Base-by-base conservation (phyloP, 2,888 invertebrate species). In the Drosophila subquinaria region DNA sequence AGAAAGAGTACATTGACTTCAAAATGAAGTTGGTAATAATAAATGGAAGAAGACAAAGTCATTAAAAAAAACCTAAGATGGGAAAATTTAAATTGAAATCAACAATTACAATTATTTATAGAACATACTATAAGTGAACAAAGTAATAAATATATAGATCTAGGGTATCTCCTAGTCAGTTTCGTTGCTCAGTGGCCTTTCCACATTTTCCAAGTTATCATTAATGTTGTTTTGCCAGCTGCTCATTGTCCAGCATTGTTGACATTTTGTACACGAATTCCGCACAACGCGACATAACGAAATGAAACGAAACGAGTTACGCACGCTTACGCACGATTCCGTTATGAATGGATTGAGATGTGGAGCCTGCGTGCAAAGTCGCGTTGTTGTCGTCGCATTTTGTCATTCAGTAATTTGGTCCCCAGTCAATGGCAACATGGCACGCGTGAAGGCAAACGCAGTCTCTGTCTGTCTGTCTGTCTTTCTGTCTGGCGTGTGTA, bases 311-410 rank as follows among this genome's bases (percentile, higher is more conserved):
- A 56, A 55, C 55, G 15, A 57, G 81, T 82, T 82, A 81, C 85
- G 85, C 83, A 76, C 69, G 81, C 67, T 75, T 83, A 83, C 83
- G 85, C 83, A 83, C 76, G 76, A 55, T 79, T 57, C 82, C 73
- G 79, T 73, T 68, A 80, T 80, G 80, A 80, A 78, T 79, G 79
- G 69, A 64, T 17, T 57, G 36, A 27, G 42, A 23, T 64, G 23
- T 35, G 72, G 55, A 69, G 53, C 36, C 65, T 63, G 74, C 40
- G 64, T 68, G 64, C 52, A 40, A 45, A 5, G 35, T 62, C 40
- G 40, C 20, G 23, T 13, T 20, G 23, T 13, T 20, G 35, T 43
- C n/a, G 33, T 43, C 55, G 52, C 35, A 68, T 57, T 74, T 70
- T 48, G 53, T 63, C 62, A 75, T 47, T 66, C 52, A 48, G 27